phyloP scores from a whole-genome alignment of 92 coral and sea anemone genomes.

The Bergia puertoricense region DNA sequence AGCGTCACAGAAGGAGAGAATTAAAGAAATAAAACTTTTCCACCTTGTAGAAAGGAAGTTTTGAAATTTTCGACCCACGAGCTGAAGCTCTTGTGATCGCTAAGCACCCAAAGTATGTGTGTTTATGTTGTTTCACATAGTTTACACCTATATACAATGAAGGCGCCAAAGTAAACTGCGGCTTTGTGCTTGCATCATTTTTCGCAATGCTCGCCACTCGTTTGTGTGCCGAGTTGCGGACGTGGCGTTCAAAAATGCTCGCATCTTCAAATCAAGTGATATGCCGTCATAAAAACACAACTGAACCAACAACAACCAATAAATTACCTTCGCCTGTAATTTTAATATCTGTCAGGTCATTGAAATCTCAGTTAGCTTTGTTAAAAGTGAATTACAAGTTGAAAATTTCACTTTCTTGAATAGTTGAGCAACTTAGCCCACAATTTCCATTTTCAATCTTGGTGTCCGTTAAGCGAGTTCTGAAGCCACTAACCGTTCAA shows the following conservation, averaged over 20 bases:
- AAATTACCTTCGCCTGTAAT: conserved; percentile 78
- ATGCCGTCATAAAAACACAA: conserved; percentile 44
- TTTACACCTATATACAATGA: conserved; percentile 77
- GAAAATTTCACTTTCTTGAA: conserved; percentile 68
- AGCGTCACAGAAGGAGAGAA: conserved; percentile 34
- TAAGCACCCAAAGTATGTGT: conserved; percentile 77
- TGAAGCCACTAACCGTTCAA: conserved; percentile 78
- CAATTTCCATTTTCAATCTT: conserved; percentile 39
- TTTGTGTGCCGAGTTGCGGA: conserved; percentile 28
- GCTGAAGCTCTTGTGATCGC: conserved; percentile 42
- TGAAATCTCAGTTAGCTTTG: conserved; percentile 91
- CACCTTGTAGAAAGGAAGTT: conserved; percentile 15
- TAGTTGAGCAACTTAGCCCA: conserved; percentile 41
- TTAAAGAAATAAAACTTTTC: conserved; percentile 17
- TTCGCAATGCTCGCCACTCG: conserved; percentile 15
- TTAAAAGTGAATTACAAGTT: conserved; percentile 84
- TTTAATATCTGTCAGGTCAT: conserved; percentile 87
- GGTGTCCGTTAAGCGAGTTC: conserved; percentile 31
- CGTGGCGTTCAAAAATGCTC: conserved; percentile 38
- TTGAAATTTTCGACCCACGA: conserved; percentile 47
- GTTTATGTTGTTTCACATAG: conserved; percentile 67
- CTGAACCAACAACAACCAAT: conserved; percentile 72
- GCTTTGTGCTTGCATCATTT: conserved; percentile 41
- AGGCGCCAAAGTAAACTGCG: conserved; percentile 62
- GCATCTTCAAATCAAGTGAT: conserved; percentile 46